Conservation (phyloP, 2,888 invertebrate genomes). For the Eupithecia tripunctaria region DNA sequence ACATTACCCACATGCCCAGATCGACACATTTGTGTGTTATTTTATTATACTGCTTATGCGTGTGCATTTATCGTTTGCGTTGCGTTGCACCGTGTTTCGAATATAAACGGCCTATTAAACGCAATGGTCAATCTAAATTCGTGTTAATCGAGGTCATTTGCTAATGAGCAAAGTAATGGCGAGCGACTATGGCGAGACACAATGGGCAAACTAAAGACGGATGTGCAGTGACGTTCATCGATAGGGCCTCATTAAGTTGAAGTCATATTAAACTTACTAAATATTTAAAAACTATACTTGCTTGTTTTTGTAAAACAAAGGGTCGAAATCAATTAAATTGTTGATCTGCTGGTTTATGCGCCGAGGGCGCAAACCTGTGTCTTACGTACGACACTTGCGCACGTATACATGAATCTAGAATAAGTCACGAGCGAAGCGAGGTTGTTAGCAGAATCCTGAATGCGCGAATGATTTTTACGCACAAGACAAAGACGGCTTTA, state of each 20-base stretch:
- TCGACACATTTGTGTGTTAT: neutral
- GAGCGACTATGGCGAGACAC: constrained; percentile 1
- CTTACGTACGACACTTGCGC: neutral
- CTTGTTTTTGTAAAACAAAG: neutral
- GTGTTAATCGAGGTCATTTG: constrained; percentile 18
- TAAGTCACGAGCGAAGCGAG: too few relatives aligned
- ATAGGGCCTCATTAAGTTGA: neutral
- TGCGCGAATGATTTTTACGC: too few relatives aligned
- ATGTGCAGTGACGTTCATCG: neutral
- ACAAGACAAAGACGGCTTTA: too few relatives aligned
- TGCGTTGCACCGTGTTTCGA: constrained; percentile 14
- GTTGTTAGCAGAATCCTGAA: too few relatives aligned
- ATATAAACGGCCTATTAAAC: constrained; percentile 17
- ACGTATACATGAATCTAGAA: neutral
- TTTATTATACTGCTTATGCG: neutral
- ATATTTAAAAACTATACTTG: neutral
- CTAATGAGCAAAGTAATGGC: constrained; percentile 1
- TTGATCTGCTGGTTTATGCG: neutral
- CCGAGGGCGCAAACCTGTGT: neutral
- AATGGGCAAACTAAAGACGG: constrained; percentile 3
- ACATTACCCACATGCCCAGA: neutral
- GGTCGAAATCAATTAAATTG: neutral
- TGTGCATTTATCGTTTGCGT: neutral
- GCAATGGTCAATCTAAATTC: constrained; percentile 19
- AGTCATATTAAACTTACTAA: neutral